Evolutionary conservation across 2,888 invertebrate genomes (phyloP), one percentile per base, ranked within the genome.

Genomic region (Eucriotettix oculatus): DNA sequence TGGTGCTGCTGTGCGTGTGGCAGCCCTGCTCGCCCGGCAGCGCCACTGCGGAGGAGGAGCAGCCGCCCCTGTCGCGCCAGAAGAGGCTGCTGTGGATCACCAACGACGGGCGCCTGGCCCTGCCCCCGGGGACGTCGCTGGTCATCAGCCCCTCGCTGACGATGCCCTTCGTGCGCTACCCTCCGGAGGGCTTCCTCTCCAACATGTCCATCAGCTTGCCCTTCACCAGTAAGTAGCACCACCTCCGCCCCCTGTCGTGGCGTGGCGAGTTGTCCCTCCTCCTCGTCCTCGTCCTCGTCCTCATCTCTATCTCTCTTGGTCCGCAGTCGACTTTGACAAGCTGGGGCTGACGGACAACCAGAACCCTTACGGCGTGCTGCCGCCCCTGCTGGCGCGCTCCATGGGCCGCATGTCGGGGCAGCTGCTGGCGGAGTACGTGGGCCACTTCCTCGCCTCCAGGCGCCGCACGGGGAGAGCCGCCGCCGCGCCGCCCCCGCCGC

Each of bases 281-380:
- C 54, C 54, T 29, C 29, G 29, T 29, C 3, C 29, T 29, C 29
- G 29, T 29, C 29, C 29, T 2, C 29, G 29, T 29, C 29, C 29
- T 29, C 29, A 29, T 7, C 29, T 2, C 29, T 5, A 29, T 7
- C 48, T 48, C n/a, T 48, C 14, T 14, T 48, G 48, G 2, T 5
- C 71, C 74, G 48, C 76, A 90, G 90, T 90, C 72, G 88, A 90
- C 69, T 90, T 90, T 71, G 88, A 89, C 73, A 87, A 87, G 71
- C 74, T 90, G 65, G 90, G 90, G 14, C 72, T 90, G 66, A 90
- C 90, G n/a, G 90, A 90, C 70, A 90, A 90, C 70, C 87, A 90
- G 70, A 90, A 90, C 74, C 90, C 90, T 0, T 85, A 87, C 68
- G 90, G 90, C 16, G 85, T 84, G 54, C 72, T 90, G 60, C 89